A percentile compares a stretch with the other conserved stretches of the same genome.
Conservation (phyloP, 2,888 invertebrate species). For the Cheilosia soror region DNA sequence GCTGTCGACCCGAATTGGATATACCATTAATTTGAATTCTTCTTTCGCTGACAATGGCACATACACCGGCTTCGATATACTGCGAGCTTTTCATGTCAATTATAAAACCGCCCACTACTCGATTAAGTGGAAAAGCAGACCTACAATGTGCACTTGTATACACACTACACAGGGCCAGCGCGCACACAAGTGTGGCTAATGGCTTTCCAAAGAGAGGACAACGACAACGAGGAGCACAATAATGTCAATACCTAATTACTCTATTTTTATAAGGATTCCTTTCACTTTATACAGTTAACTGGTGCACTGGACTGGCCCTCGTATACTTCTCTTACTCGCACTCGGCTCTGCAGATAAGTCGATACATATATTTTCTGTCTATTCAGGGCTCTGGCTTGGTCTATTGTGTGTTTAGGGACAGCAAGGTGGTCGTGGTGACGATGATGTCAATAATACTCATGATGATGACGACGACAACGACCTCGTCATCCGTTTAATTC, state of each 20-base stretch:
- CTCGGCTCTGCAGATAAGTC: slow-evolving; percentile 42
- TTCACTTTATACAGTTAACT: slow-evolving; percentile 27
- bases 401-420: slow-evolving; percentile 25
- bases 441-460: slow-evolving; percentile 31
- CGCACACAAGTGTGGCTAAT: slow-evolving; percentile 50
- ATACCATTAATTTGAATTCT: slow-evolving; percentile 5
- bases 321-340: slow-evolving; percentile 1
- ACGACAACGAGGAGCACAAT: slow-evolving; percentile 35
- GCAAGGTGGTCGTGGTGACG: slow-evolving; percentile 35
- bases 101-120: slow-evolving; percentile 31
- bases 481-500: slow-evolving; percentile 63
- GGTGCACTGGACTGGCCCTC: not conserved
- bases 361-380: slow-evolving; percentile 38
- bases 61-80: not conserved
- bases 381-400: slow-evolving; percentile 41
- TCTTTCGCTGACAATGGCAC: not conserved
- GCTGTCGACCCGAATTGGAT: slow-evolving; percentile 9
- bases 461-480: slow-evolving; percentile 27
- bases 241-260: slow-evolving; percentile 73
- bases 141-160: slow-evolving; percentile 7
- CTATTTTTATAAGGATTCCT: slow-evolving; percentile 73
- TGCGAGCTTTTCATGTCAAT: slow-evolving; percentile 18
- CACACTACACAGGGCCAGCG: too few relatives aligned
- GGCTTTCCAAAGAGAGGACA: not conserved
- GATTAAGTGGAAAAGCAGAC: slow-evolving; percentile 31